phyloP scores from a whole-genome alignment of 2,113 vertebrate species.

The Mirza zaza region DNA sequence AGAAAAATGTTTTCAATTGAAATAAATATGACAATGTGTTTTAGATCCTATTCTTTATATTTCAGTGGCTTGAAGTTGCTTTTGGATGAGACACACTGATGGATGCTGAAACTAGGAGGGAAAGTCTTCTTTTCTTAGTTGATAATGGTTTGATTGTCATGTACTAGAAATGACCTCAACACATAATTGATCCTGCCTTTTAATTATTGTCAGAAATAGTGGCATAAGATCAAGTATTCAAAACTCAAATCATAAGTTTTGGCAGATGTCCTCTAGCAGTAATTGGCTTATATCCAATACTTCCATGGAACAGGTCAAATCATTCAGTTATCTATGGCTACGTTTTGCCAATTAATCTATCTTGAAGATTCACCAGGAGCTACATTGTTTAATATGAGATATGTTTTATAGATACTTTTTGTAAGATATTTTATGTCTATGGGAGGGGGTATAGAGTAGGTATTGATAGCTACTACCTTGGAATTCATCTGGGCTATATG shows the following conservation, averaged over 20 bases:
- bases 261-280: slow-evolving; percentile 56
- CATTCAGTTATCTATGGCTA: slow-evolving; percentile 65
- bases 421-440: slow-evolving; percentile 51
- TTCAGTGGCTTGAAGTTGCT: neutral
- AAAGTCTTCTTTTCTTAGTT: neutral
- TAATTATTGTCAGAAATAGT: slow-evolving; percentile 69
- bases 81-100: neutral
- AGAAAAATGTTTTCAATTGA: slow-evolving; percentile 22
- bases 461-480: neutral
- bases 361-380: slow-evolving; percentile 51
- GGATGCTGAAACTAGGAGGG: neutral
- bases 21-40: neutral
- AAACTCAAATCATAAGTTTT: slow-evolving; percentile 71
- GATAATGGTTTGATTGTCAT: slow-evolving; percentile 43
- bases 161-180: slow-evolving; percentile 66
- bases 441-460: neutral
- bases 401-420: slow-evolving; percentile 40
- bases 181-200: slow-evolving; percentile 64
- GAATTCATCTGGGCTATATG: neutral
- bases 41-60: neutral
- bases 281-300: slow-evolving; percentile 63
- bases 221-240: slow-evolving; percentile 63
- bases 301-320: slow-evolving; percentile 61
- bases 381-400: slow-evolving; percentile 66
- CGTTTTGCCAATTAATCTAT: slow-evolving; percentile 71